Base-by-base conservation (phyloP, 2,888 invertebrate species). In the Nesidiocoris tenuis region DNA sequence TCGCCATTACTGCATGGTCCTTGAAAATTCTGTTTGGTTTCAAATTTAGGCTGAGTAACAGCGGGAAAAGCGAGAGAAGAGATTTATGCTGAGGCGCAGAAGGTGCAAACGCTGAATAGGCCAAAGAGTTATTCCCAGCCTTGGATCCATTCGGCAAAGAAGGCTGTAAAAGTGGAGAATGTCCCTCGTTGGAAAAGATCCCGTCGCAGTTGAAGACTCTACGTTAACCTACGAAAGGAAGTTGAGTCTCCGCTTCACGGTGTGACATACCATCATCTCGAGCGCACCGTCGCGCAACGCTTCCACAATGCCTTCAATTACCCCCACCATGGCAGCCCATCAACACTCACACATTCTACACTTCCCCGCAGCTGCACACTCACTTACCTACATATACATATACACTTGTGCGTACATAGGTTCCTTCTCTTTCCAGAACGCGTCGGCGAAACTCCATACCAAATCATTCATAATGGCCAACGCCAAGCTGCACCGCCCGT, bases 391-490 rank as follows among this genome's bases (percentile, higher is more conserved):
- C n/a, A n/a, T n/a, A n/a, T 39, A 39, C 39, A 39, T 12, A 7
- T 3, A 12, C 39, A 39, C 39, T 7, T 12, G 39, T 39, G 12
- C 39, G 12, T 39, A 39, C 39, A 39, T 39, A 3, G 39, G 39
- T 39, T 39, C 5, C 39, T 39, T 39, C 39, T 39, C 39, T 3
- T 39, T 12, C 5, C 39, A 12, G 39, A 12, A 39, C 12, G 12
- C 12, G 39, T 39, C 23, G 25, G 39, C 54, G 54, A 66, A 66
- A 66, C 66, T 66, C 25, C 66, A 21, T 66, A 54, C 66, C 66
- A 66, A 66, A 66, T 66, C 66, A 66, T 66, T 66, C 66, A 66
- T 66, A 66, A 66, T 66, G 66, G 66, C 66, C 54, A 39, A 39
- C 39, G 39, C 66, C 25, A 21, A 65, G 65, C 65, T 18, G 24